These are phyloP conservation scores for Panagrolaimus sp. DNA, from an alignment of 1,140 invertebrate species.

Conservation along the genomic window DNA sequence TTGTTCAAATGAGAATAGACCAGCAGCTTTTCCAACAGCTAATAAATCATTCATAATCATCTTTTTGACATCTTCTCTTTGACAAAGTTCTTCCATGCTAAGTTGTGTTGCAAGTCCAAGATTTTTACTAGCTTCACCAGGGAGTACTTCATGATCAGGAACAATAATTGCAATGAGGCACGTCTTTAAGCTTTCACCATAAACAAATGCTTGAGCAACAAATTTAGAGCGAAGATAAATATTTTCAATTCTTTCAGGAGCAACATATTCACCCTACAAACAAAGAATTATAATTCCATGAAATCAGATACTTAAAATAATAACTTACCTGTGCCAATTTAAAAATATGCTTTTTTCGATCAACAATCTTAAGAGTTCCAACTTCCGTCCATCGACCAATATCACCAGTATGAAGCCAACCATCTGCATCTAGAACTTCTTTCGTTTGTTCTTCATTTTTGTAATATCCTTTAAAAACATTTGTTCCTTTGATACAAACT, in stretches of 20 bases:
- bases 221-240: conserved; percentile 62
- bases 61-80: conserved; percentile 76
- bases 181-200: conserved; percentile 69
- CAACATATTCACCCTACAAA: conserved; percentile 65
- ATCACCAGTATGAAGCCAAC: conserved; percentile 60
- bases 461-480: conserved; percentile 60
- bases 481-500: conserved; percentile 56
- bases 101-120: conserved; percentile 63
- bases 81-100: conserved; percentile 79
- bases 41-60: conserved; percentile 83
- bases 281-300: conserved; percentile 11
- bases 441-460: conserved; percentile 61
- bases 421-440: conserved; percentile 62
- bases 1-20: conserved; percentile 92
- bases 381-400: conserved; percentile 61
- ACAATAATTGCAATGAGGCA: conserved; percentile 88
- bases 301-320: conserved; percentile 20
- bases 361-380: conserved; percentile 64
- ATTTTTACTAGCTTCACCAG: conserved; percentile 14
- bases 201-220: conserved; percentile 63
- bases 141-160: conserved; percentile 78
- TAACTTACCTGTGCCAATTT: conserved; percentile 61
- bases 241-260: conserved; percentile 66
- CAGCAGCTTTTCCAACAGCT: conserved; percentile 76
- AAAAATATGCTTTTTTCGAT: conserved; percentile 65